Conservation (phyloP, 2,797 vertebrate genomes). For the Melanotaenia parkinsoni region DNA sequence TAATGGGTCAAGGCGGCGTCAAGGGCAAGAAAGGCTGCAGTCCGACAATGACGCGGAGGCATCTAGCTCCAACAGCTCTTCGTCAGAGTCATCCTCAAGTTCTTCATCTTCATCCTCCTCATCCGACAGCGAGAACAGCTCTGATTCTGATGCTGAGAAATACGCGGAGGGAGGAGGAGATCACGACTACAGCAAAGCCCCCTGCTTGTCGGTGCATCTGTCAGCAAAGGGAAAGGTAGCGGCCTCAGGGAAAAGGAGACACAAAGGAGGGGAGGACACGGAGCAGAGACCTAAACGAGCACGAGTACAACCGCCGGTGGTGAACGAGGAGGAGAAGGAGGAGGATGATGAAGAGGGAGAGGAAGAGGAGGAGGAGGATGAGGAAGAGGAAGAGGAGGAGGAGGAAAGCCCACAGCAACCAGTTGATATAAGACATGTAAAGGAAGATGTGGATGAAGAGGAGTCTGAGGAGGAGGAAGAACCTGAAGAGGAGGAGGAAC, state of each 20-base stretch:
- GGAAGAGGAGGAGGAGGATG: slow-evolving; percentile 46
- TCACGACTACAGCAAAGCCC: slow-evolving; percentile 97
- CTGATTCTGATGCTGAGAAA: slow-evolving; percentile 88
- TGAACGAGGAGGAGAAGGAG: slow-evolving; percentile 76
- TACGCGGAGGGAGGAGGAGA: slow-evolving; percentile 94
- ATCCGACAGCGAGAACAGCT: slow-evolving; percentile 86
- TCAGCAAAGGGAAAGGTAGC: slow-evolving; percentile 60
- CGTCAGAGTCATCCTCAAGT: slow-evolving; percentile 73
- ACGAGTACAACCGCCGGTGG: slow-evolving; percentile 69
- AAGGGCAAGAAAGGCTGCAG: slow-evolving; percentile 44
- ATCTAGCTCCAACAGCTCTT: slow-evolving; percentile 81
- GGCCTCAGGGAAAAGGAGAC: slow-evolving; percentile 64
- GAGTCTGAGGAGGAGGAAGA: slow-evolving; percentile 76
- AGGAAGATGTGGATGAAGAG: slow-evolving; percentile 74
- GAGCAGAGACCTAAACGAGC: slow-evolving; percentile 69
- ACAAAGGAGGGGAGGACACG: slow-evolving; percentile 53
- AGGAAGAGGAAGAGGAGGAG: slow-evolving; percentile 77
- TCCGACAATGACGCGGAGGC: slow-evolving; percentile 76
- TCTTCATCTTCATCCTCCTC: slow-evolving; percentile 78
- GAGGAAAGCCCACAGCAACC: slow-evolving; percentile 79
- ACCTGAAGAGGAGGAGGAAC: slow-evolving; percentile 75
- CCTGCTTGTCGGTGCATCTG: slow-evolving; percentile 76
- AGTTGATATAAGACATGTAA: slow-evolving; percentile 64
- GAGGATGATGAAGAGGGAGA: slow-evolving; percentile 74
- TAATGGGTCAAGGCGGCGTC: slow-evolving; percentile 84